Evolutionary conservation across 2,888 invertebrate genomes (phyloP), one percentile per base, ranked within the genome.

Genomic region (Creontiades dilutus): DNA sequence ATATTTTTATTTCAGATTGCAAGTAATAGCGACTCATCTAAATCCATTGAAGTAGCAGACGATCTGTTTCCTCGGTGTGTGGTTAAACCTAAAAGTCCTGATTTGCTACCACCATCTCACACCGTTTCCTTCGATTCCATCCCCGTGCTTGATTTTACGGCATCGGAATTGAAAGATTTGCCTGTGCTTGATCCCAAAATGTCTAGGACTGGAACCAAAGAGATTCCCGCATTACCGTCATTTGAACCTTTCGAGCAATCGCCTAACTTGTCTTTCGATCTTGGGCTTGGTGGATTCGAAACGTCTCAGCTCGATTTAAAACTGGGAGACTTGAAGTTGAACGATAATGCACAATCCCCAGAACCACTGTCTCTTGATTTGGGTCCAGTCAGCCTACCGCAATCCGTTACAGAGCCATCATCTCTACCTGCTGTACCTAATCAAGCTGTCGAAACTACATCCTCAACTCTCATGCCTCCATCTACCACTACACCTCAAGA

Each of bases 11-110:
- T 82, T 5, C 19, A 82, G 82, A 19, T 82, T n/a, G 23, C 52
- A 52, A 52, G 27, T 14, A 52, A 5, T 14, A 9, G 14, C 19
- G 61, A 2, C 14, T 37, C 78, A 28, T 48, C 57, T 19, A 46
- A 47, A 0, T 19, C 12, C 2, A 80, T 46, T n/a, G 85, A 85
- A 80, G 78, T 46, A 57, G 78, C 86, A 12, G 91, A 91, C 88
- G 91, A 90, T 37, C 84, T 91, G 16, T 91, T 91, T 68, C 91
- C 91, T 11, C 87, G 81, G 80, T 91, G 90, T 78, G 68, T 87
- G 37, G 87, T 90, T 37, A 91, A 90, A 55, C 57, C 86, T 2
- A 90, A 91, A 76, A 52, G 85, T 12, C 90, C 84, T n/a, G 89
- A 89, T 19, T 61, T 81, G 27, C 19, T 68, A 23, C 37, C 80